phyloP scores from a whole-genome alignment of 2,797 vertebrate species.

The Hoplostethus atlanticus region DNA sequence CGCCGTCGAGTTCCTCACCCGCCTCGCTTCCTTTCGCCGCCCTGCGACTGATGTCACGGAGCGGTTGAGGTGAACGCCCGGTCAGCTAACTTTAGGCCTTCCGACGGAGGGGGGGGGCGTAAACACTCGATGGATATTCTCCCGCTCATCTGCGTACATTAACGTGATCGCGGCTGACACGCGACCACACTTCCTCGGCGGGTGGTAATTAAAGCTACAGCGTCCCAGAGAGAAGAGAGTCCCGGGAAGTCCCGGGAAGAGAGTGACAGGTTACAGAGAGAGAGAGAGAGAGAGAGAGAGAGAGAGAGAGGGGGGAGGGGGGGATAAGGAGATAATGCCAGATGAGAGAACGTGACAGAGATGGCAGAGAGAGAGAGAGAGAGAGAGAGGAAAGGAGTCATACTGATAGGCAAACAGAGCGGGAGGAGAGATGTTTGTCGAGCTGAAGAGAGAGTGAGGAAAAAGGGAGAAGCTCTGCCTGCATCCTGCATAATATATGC shows the following conservation, averaged over 20 bases:
- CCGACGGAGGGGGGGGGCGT: slow-evolving; percentile 15
- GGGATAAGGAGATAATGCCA: slow-evolving; percentile 13
- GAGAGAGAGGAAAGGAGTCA: slow-evolving; percentile 12
- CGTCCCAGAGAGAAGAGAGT: slow-evolving; percentile 42
- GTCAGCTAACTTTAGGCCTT: slow-evolving; percentile 61
- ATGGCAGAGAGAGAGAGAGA: not conserved
- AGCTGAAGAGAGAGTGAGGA: slow-evolving; percentile 26
- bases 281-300: slow-evolving; percentile 30
- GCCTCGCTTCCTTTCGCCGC: no score
- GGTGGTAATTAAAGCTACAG: slow-evolving; percentile 49
- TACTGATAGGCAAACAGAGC: slow-evolving; percentile 50
- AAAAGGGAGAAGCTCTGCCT: slow-evolving; percentile 27
- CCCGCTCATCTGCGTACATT: slow-evolving; percentile 68
- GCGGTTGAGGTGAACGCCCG: slow-evolving; percentile 45
- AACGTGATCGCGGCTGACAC: slow-evolving; percentile 51
- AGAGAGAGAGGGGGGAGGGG: slow-evolving; percentile 11
- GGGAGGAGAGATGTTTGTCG: slow-evolving; percentile 46
- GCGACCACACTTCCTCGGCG: slow-evolving; percentile 28
- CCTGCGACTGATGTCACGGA: slow-evolving; percentile 15
- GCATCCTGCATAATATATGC: slow-evolving; percentile 43
- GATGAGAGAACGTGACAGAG: slow-evolving; percentile 21
- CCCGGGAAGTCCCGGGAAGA: not conserved
- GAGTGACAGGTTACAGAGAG: not conserved
- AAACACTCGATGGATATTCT: slow-evolving; percentile 31
- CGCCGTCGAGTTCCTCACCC: not conserved